Evolutionary conservation across 1,140 invertebrate genomes (phyloP).

Genomic region (Popillia japonica): DNA sequence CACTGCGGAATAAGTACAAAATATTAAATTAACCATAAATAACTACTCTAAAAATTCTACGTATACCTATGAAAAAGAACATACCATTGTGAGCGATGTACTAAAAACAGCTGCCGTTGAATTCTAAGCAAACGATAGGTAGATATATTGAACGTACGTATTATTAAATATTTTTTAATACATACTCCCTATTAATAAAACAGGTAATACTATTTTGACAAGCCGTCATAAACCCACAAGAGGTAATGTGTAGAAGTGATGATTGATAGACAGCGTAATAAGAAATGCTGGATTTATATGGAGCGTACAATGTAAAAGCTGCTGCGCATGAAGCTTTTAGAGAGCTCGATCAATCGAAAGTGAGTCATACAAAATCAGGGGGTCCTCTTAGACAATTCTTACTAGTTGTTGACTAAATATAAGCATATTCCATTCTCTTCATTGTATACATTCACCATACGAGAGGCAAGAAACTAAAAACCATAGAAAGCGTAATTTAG

Average conservation of each 20-base stretch:
- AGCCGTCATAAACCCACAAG: slow-evolving; percentile 22
- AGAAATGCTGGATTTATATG: slow-evolving; percentile 15
- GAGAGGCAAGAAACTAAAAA: too few species aligned
- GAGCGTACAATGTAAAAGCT: not conserved
- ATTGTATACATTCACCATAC: too few species aligned
- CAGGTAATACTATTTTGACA: slow-evolving; percentile 5
- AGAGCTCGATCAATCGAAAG: slow-evolving; percentile 18
- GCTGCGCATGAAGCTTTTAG: slow-evolving; percentile 26
- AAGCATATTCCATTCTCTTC: too few species aligned
- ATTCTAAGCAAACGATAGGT: not conserved
- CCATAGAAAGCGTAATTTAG: too few species aligned
- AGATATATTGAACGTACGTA: not conserved
- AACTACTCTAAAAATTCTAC: slow-evolving; percentile 1
- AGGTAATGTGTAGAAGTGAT: not conserved
- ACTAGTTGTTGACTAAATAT: not conserved
- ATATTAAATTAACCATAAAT: slow-evolving; percentile 8
- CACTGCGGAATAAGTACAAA: not conserved
- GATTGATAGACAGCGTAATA: slow-evolving; percentile 42
- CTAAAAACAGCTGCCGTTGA: not conserved
- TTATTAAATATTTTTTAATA: not conserved
- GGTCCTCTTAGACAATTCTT: not conserved
- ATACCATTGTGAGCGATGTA: slow-evolving; percentile 31
- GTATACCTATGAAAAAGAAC: not conserved
- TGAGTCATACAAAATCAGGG: slow-evolving; percentile 14
- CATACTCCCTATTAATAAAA: slow-evolving; percentile 9